phyloP scores from a whole-genome alignment of 2,888 invertebrate genomes.

The Chymomyza amoena region DNA sequence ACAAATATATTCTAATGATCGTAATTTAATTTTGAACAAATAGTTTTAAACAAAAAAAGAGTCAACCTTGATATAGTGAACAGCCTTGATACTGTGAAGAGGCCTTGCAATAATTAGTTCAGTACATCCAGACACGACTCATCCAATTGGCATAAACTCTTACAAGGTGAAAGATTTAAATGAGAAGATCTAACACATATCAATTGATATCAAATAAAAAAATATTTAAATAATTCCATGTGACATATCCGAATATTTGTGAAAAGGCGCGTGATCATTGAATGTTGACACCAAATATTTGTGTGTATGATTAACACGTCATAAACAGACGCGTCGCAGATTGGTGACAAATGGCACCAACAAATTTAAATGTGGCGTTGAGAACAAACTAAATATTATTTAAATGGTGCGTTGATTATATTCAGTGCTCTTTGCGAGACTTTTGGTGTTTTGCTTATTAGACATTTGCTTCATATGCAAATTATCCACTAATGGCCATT shows the following conservation, averaged over 20 bases:
- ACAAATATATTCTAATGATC: no score
- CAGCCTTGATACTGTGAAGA: no score
- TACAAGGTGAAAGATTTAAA: not conserved
- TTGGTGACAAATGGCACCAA: constrained; percentile 40
- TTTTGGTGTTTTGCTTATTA: not conserved
- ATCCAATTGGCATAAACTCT: not conserved
- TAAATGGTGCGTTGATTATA: not conserved
- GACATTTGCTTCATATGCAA: not conserved
- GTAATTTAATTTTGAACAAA: no score
- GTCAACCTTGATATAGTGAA: no score
- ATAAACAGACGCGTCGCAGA: constrained; percentile 9
- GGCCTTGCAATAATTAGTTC: no score
- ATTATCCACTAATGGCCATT: constrained; percentile 11
- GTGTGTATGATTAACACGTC: constrained; percentile 61
- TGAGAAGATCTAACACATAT: constrained; percentile 15
- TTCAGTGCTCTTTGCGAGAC: not conserved
- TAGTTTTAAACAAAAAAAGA: no score
- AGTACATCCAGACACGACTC: no score
- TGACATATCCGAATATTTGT: not conserved
- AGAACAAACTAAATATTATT: not conserved
- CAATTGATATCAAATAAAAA: constrained; percentile 15
- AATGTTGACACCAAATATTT: constrained; percentile 61
- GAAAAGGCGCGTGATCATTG: constrained; percentile 1
- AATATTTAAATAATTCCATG: not conserved
- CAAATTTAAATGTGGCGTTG: not conserved